Conservation (phyloP, 2,797 vertebrate genomes). For the Dendrocincla fuliginosa region DNA sequence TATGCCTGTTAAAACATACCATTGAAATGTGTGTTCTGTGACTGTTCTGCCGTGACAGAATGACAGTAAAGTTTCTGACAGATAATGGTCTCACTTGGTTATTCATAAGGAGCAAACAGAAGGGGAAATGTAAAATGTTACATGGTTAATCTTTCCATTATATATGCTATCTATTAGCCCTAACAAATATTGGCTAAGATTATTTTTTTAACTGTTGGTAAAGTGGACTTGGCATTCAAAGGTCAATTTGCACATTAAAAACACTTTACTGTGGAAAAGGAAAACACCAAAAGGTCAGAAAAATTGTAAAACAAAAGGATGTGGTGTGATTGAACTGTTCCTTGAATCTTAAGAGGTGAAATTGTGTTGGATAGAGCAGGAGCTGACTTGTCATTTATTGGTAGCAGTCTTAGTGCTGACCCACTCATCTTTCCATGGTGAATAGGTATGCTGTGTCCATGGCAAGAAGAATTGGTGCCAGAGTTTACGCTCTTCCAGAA, state of each 20-base stretch:
- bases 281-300: background rate
- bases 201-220: background rate
- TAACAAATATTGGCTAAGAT: background rate
- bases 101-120: background rate
- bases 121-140: background rate
- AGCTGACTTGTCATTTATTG: background rate
- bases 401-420: background rate
- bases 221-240: background rate
- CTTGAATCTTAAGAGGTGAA: background rate
- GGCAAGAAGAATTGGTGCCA: slow-evolving; percentile 94
- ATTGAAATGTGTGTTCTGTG: background rate
- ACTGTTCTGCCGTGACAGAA: background rate
- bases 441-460: slow-evolving; percentile 92
- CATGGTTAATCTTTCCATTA: background rate
- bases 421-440: background rate
- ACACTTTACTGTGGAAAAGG: background rate
- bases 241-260: background rate
- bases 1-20: background rate
- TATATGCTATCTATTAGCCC: background rate
- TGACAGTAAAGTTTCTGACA: background rate
- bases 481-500: slow-evolving; percentile 93
- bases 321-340: background rate
- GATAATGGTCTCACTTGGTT: background rate
- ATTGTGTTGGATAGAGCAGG: background rate
- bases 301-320: background rate